Evolutionary conservation across 2,113 vertebrate genomes (phyloP).

Genomic region (Carollia perspicillata): DNA sequence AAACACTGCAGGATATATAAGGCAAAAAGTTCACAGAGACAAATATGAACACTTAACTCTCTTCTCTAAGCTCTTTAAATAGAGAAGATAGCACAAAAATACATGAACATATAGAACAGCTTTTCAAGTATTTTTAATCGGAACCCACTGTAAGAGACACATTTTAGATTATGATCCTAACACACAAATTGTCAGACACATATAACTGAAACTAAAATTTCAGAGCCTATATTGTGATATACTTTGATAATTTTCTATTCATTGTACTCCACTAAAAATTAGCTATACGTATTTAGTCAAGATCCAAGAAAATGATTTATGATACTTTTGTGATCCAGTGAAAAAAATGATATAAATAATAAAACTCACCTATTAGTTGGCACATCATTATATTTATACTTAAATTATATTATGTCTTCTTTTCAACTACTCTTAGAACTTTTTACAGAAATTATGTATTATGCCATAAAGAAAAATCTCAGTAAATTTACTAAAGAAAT

Average conservation of each 20-base stretch:
- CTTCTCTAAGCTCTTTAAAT: neutral
- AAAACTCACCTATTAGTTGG: neutral
- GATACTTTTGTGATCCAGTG: neutral
- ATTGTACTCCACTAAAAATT: neutral
- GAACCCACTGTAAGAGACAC: neutral
- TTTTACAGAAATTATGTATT: neutral
- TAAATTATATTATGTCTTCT: neutral
- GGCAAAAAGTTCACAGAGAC: neutral
- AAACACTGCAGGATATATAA: neutral
- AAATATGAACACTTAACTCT: neutral
- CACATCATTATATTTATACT: neutral
- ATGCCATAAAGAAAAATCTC: neutral
- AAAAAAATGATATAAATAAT: neutral
- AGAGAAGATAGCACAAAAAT: neutral
- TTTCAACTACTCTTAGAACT: neutral
- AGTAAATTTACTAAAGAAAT: neutral
- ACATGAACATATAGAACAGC: neutral
- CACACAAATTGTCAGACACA: neutral
- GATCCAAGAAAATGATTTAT: conserved; percentile 1
- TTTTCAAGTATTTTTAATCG: neutral
- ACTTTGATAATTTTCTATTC: conserved; percentile 6
- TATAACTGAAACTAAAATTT: neutral
- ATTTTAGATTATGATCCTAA: neutral
- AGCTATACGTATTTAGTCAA: neutral
- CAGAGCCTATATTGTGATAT: neutral